Evolutionary conservation across 2,797 vertebrate genomes (phyloP), one percentile per base, ranked within the genome.

Genomic region (Aselliscus stoliczkanus): DNA sequence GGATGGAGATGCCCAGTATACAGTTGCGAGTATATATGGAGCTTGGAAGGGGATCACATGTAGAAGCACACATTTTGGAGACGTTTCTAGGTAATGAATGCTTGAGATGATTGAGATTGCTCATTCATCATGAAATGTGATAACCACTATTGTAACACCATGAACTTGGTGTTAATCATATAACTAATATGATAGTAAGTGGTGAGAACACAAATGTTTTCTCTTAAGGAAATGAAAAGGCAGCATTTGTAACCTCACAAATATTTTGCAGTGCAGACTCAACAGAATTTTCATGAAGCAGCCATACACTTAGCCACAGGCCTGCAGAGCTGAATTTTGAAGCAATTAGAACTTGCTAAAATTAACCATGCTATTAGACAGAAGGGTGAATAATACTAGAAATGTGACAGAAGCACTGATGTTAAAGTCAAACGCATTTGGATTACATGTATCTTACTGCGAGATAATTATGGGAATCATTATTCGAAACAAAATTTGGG

Each of bases 191-290:
- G 52, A 54, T 79, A 77, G 73, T 70, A 80, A 76, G 5, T 87
- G 62, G 50, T 72, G 81, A 87, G 76, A 75, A 92, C 80, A 47
- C 67, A 44, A 69, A 37, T 13, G 15, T 86, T 93, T 85, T 86
- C 94, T 96, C 50, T 84, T 34, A 52, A 84, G 58, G 92, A 91
- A 83, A 75, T 77, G 69, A 54, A 39, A 82, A 82, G 34, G 7
- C 58, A 56, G 5, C 25, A 3, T 75, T 50, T 94, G 52, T 93
- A 65, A 70, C 64, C 64, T 79, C 54, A 29, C 29, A 75, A 17
- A 67, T 54, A 47, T 54, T 27, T 34, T 62, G 34, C 6, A 64
- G 27, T 25, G 62, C 17, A 39, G 52, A 81, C 47, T 31, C 44
- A 42, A 65, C 47, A 47, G 47, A 81, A 29, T 65, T 65, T 50